Evolutionary conservation across 1,140 invertebrate species (phyloP).

Genomic region (Bombus haemorrhoidalis): DNA sequence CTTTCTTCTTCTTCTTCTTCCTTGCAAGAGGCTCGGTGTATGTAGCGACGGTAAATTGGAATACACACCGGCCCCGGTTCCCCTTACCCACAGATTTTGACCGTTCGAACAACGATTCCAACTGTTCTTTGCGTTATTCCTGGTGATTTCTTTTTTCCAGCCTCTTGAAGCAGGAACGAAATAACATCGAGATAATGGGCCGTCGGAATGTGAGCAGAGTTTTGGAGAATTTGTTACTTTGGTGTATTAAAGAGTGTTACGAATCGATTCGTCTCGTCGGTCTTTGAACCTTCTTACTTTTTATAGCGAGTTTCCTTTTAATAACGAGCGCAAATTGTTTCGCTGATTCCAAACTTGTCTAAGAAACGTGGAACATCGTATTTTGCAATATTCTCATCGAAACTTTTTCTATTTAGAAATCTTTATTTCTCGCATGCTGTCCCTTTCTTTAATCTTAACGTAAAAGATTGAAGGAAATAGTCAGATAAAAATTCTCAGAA

Average conservation of each 20-base stretch:
- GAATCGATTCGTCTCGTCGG: too few species aligned
- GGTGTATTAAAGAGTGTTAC: too few species aligned
- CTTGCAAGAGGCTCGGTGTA: background rate
- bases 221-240: background rate
- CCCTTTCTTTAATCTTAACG: too few species aligned
- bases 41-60: constrained; percentile 57
- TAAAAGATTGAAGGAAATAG: too few species aligned
- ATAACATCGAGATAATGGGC: background rate
- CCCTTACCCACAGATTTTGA: background rate
- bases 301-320: fast-evolving
- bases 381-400: too few species aligned
- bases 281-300: too few species aligned
- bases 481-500: background rate
- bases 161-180: background rate
- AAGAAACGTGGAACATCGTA: too few species aligned
- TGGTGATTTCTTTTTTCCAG: background rate
- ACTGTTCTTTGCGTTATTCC: background rate
- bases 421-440: too few species aligned
- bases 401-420: too few species aligned
- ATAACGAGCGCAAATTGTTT: too few species aligned
- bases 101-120: constrained; percentile 2
- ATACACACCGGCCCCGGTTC: constrained; percentile 21
- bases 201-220: background rate
- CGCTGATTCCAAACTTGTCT: too few species aligned
- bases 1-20: background rate